These are phyloP conservation scores for Antidorcas marsupialis DNA, from an alignment of 2,113 vertebrate genomes.

Conservation along the genomic window DNA sequence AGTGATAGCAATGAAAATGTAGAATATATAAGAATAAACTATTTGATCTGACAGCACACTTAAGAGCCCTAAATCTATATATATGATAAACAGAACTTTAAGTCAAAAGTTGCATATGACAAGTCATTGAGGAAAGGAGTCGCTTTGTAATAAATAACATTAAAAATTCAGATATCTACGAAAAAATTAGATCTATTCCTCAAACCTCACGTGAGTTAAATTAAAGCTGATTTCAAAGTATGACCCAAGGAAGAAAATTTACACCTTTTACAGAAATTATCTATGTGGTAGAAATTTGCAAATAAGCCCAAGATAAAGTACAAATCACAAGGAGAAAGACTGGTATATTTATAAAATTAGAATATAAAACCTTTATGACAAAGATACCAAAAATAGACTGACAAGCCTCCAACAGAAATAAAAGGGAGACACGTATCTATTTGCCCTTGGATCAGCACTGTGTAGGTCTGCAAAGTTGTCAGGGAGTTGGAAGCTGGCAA, in stretches of 20 bases:
- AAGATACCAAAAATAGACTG: background rate
- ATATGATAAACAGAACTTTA: background rate
- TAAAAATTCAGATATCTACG: background rate
- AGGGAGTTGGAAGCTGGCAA: background rate
- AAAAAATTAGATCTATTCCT: background rate
- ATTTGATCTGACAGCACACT: background rate
- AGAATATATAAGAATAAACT: background rate
- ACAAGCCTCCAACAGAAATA: background rate
- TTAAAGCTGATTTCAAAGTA: background rate
- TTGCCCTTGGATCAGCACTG: background rate
- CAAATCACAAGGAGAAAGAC: background rate
- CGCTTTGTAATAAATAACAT: background rate
- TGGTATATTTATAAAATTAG: background rate
- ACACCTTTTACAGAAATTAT: background rate
- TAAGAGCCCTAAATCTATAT: background rate
- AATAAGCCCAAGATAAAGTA: background rate
- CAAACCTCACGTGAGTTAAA: background rate
- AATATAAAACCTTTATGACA: background rate
- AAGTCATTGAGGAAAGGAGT: background rate
- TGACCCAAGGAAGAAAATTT: background rate
- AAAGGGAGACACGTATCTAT: background rate
- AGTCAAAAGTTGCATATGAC: background rate
- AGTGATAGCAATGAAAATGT: background rate
- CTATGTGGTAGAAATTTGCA: background rate
- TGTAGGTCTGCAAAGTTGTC: background rate